These are phyloP conservation scores for Philypnodon macrostomus DNA, from an alignment of 2,797 vertebrate species.

Conservation along the genomic window DNA sequence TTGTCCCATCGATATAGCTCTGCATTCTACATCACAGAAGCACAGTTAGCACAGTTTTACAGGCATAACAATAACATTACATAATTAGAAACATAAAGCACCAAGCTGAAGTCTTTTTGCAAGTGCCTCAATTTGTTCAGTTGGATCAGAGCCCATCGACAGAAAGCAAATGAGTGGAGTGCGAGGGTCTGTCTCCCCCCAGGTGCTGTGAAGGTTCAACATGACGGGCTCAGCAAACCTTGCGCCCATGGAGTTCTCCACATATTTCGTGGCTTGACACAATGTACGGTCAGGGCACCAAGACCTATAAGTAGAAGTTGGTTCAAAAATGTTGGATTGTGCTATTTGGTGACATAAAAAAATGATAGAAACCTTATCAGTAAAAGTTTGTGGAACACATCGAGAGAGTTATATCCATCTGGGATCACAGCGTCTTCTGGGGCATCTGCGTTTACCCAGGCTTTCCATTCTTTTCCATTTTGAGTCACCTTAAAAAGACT, in stretches of 20 bases:
- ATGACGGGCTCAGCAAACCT: conserved; percentile 86
- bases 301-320: conserved; percentile 84
- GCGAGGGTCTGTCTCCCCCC: conserved; percentile 89
- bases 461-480: conserved; percentile 92
- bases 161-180: conserved; percentile 94
- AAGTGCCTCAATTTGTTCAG: conserved; percentile 89
- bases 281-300: conserved; percentile 94
- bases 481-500: conserved; percentile 77
- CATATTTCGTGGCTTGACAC: conserved; percentile 89
- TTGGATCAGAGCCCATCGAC: conserved; percentile 96
- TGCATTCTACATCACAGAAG: background rate
- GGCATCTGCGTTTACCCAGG: conserved; percentile 92
- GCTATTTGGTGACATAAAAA: conserved; percentile 74
- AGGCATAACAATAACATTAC: conserved; percentile 37
- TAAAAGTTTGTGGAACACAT: conserved; percentile 84
- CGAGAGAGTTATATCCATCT: conserved; percentile 78
- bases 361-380: conserved; percentile 85
- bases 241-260: conserved; percentile 86
- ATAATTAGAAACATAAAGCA: conserved; percentile 67
- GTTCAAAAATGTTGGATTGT: background rate
- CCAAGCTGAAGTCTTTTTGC: conserved; percentile 88
- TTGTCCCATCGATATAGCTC: conserved; percentile 89
- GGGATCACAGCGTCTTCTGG: conserved; percentile 89
- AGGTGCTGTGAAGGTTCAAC: conserved; percentile 89
- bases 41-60: background rate